Conservation (phyloP, 2,888 invertebrate species). For the Dorcus hopei region DNA sequence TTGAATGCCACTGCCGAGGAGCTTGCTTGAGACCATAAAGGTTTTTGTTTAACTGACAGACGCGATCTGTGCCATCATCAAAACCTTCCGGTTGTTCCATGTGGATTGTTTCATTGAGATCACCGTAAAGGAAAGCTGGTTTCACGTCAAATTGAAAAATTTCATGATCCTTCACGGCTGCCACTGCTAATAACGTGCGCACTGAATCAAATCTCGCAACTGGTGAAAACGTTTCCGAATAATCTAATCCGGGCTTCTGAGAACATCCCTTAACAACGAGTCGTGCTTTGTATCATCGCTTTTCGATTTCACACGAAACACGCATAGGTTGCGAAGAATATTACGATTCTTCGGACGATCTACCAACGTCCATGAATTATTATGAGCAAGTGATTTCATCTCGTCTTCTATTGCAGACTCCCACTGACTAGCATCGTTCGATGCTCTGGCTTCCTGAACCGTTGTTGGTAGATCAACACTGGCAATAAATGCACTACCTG, state of each 20-base stretch:
- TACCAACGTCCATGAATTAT: conserved; percentile 5
- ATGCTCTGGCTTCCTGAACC: too few relatives aligned
- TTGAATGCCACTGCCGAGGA: background rate
- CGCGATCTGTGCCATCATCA: background rate
- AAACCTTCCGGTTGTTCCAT: conserved; percentile 23
- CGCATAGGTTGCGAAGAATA: conserved; percentile 4
- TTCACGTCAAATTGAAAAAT: conserved; percentile 21
- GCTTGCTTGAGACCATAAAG: conserved; percentile 17
- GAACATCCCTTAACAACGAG: conserved; percentile 12
- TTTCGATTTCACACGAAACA: conserved; percentile 6
- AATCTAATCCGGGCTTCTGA: conserved; percentile 2
- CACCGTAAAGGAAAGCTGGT: conserved; percentile 22
- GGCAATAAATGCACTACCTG: too few relatives aligned
- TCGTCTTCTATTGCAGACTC: too few relatives aligned
- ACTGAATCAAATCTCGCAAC: conserved; percentile 3
- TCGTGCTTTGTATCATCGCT: conserved; percentile 8
- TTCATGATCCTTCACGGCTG: background rate
- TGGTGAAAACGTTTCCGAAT: conserved; percentile 7
- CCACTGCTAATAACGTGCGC: conserved; percentile 5
- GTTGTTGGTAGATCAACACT: too few relatives aligned
- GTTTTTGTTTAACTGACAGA: conserved; percentile 10
- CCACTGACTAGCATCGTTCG: too few relatives aligned
- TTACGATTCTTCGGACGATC: background rate
- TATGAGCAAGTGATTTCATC: too few relatives aligned
- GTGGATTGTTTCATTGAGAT: conserved; percentile 18